These are phyloP conservation scores for Meandrusa payeni DNA, from an alignment of 2,888 invertebrate genomes.

Conservation along the genomic window DNA sequence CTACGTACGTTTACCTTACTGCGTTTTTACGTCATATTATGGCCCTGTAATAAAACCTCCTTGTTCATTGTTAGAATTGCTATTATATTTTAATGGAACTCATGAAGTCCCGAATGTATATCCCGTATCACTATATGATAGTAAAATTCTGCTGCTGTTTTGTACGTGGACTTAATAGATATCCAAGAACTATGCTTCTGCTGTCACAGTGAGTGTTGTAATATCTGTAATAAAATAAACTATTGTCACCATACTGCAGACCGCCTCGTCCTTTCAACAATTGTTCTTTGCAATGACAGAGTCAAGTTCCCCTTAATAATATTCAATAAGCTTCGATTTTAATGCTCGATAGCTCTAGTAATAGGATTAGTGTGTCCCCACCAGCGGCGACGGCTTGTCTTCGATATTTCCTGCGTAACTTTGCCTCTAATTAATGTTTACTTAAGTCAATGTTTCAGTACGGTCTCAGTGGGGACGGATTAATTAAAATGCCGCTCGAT, in stretches of 20 bases:
- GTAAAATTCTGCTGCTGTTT: too few species aligned
- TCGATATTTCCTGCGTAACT: slow-evolving; percentile 10
- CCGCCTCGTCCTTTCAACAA: slow-evolving; percentile 22
- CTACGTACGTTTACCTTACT: too few species aligned
- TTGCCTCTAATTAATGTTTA: slow-evolving; percentile 26
- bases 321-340: slow-evolving; percentile 38
- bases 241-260: slow-evolving; percentile 13
- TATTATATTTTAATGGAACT: too few species aligned
- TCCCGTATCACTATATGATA: too few species aligned
- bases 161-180: too few species aligned
- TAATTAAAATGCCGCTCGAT: slow-evolving; percentile 17
- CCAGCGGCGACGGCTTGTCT: slow-evolving; percentile 7
- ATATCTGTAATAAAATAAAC: too few species aligned
- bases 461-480: slow-evolving; percentile 16
- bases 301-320: slow-evolving; percentile 26
- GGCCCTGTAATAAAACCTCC: too few species aligned
- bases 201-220: too few species aligned
- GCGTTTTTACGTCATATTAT: too few species aligned
- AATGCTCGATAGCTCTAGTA: slow-evolving; percentile 35
- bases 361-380: slow-evolving; percentile 36
- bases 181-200: too few species aligned
- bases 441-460: slow-evolving; percentile 24
- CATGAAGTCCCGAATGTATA: too few species aligned
- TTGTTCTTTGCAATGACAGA: slow-evolving; percentile 27
- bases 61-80: too few species aligned